Percentiles rank a stretch among this genome's conserved stretches.
Evolutionary conservation across 1,140 invertebrate species (phyloP).

Genomic region (Calephelis nemesis): DNA sequence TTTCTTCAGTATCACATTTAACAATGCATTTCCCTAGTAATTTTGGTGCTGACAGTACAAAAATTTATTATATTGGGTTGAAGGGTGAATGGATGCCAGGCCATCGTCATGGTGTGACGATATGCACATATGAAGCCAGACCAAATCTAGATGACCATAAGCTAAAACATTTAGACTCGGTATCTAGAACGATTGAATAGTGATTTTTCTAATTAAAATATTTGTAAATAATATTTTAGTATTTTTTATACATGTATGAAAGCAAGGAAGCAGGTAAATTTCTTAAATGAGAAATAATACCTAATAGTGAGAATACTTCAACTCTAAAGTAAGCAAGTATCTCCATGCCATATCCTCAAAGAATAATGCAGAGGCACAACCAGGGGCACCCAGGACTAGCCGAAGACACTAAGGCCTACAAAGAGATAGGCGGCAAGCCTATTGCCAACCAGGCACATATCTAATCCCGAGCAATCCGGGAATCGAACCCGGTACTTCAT

Average conservation of each 20-base stretch:
- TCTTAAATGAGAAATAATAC: too few species aligned
- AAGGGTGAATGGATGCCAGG: constrained; percentile 93
- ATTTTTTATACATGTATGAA: not conserved
- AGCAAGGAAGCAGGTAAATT: too few species aligned
- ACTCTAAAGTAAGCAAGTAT: too few species aligned
- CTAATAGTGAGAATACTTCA: too few species aligned
- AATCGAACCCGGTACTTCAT: too few species aligned
- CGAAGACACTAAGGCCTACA: too few species aligned
- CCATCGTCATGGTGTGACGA: constrained; percentile 92
- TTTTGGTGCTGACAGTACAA: constrained; percentile 90
- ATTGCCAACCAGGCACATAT: too few species aligned
- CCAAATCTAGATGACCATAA: constrained; percentile 93
- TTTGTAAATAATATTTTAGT: not conserved
- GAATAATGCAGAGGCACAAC: too few species aligned
- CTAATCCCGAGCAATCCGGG: too few species aligned
- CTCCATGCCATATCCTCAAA: too few species aligned
- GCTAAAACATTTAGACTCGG: constrained; percentile 83
- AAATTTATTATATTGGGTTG: constrained; percentile 96
- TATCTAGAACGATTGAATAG: constrained; percentile 72
- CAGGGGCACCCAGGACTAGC: too few species aligned
- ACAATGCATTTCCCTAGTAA: constrained; percentile 94
- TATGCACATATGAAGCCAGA: constrained; percentile 92
- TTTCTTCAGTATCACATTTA: constrained; percentile 92
- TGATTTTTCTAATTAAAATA: not conserved
- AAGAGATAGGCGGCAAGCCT: too few species aligned